Evolutionary conservation across 2,797 vertebrate species (phyloP), one percentile per base, ranked within the genome.

Genomic region (Gambusia yucatana): DNA sequence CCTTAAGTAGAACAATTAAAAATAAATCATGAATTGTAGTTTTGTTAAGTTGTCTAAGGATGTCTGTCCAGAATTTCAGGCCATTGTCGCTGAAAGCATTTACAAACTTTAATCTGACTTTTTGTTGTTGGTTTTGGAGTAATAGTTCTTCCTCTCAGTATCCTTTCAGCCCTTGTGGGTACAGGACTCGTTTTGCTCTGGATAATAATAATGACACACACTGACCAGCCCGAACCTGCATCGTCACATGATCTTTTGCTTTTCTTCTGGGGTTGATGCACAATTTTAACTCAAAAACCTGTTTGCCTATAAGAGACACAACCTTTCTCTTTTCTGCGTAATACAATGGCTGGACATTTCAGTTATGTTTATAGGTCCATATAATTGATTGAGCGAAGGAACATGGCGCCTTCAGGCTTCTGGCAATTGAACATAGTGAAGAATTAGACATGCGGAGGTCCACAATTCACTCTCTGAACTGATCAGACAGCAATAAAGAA

Each of bases 11-110:
- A 48, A 52, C 2, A 39, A n/a, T 22, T n/a, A 36, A 47, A 69
- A 55, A 43, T 43, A 30, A 77, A 77, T 39, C 33, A 41, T 52
- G n/a, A 77, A 43, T n/a, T 69, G 13, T 41, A 39, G 36, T 67
- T 67, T 39, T 20, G 33, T 67, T 63, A 33, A 16, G 2, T 63
- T 67, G 20, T 17, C n/a, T n/a, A n/a, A 43, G 10, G 39, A 69
- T 1, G 33, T 39, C 33, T 65, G 16, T 20, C 33, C 17, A 65
- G 17, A 39, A 65, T 17, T 36, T 63, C 36, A 63, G 30, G 7
- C 11, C 1, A 10, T 57, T 57, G 9, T 1, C 10, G 3, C 13
- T 30, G 28, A 63, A 33, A 36, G 14, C 30, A 63, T 63, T 63
- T 63, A 2, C 59, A 36, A 63, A 36, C 59, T 63, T 30, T 25